Conservation (phyloP, 2,113 vertebrate genomes). For the Sebastes fasciatus region DNA sequence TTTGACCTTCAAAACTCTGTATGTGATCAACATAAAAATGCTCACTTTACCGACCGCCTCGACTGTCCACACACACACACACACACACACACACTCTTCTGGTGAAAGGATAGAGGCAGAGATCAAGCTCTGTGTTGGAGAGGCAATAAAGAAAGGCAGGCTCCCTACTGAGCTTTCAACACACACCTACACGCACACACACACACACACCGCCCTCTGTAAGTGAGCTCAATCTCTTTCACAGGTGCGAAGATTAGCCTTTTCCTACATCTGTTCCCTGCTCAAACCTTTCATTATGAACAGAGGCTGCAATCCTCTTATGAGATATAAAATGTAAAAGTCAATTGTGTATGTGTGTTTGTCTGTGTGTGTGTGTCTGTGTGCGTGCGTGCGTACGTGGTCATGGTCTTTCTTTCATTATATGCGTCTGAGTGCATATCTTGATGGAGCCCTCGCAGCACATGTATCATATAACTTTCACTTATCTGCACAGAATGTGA, state of each 20-base stretch:
- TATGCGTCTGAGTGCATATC: slow-evolving; percentile 13
- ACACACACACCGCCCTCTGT: slow-evolving; percentile 15
- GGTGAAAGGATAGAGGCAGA: slow-evolving; percentile 35
- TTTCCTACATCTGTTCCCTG: slow-evolving; percentile 74
- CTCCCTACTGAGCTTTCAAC: slow-evolving; percentile 60
- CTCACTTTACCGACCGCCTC: slow-evolving; percentile 62
- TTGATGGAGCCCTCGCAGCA: slow-evolving; percentile 6
- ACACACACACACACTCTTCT: slow-evolving; percentile 36
- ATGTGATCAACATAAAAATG: slow-evolving; percentile 79
- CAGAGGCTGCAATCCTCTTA: slow-evolving; percentile 63
- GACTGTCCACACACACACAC: slow-evolving; percentile 41
- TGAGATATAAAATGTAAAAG: slow-evolving; percentile 44
- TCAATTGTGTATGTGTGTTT: slow-evolving; percentile 32
- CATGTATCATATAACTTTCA: slow-evolving; percentile 25
- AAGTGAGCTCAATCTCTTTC: slow-evolving; percentile 73
- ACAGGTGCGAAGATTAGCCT: slow-evolving; percentile 74
- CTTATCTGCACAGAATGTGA: background rate
- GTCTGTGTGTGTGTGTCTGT: background rate
- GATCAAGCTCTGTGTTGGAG: slow-evolving; percentile 36
- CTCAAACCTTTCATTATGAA: slow-evolving; percentile 66
- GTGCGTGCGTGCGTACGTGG: background rate
- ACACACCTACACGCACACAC: slow-evolving; percentile 18
- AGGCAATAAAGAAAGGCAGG: slow-evolving; percentile 58
- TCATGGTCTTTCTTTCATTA: slow-evolving; percentile 26
- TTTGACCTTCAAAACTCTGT: slow-evolving; percentile 82